Evolutionary conservation across 2,797 vertebrate genomes (phyloP), one percentile per base, ranked within the genome.

Genomic region (Hypotaenidia okinawae): DNA sequence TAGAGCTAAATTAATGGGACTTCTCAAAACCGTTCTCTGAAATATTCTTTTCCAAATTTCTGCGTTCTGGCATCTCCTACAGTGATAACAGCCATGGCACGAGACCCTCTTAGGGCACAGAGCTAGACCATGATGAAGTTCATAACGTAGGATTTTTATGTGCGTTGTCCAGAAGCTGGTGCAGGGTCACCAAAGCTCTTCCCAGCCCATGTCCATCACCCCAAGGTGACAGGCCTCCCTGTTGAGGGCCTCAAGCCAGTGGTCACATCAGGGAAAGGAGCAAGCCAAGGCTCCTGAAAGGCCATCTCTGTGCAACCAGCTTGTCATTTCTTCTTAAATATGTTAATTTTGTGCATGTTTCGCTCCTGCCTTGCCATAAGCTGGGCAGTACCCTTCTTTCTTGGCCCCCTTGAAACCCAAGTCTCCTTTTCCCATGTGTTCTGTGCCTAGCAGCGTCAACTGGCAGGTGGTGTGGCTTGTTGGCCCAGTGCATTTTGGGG

Each of bases 31-130:
- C 55, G 35, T 87, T 43, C 0, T 63, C 49, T 59, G 47, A 77
- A 74, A 24, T 61, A 8, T 45, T 74, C 10, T 87, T 79, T 35
- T 66, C 33, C 24, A 19, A 33, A 0, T 32, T 79, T 89, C 49
- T 74, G 49, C 28, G 24, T 83, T 76, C 28, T 52, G 68, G 15
- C 33, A 18, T 35, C 30, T 72, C 51, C 55, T 30, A 17, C 15
- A 47, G 45, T 5, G 39, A 41, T 33, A 39, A 27, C 12, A 77
- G 5, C 0, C 1, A 32, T 41, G 32, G 18, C 25, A 27, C 18
- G 32, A 86, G n/a, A 27, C 13, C 6, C 14, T 41, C 62, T 30
- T 7, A 51, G 32, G 35, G 23, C n/a, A 16, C 24, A 15, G 70
- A 69, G 9, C 23, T 32, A 12, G 33, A 21, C 33, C 6, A 2